These are phyloP conservation scores for Taeniopygia guttata DNA, from an alignment of 2,797 vertebrate genomes.

Conservation along the genomic window DNA sequence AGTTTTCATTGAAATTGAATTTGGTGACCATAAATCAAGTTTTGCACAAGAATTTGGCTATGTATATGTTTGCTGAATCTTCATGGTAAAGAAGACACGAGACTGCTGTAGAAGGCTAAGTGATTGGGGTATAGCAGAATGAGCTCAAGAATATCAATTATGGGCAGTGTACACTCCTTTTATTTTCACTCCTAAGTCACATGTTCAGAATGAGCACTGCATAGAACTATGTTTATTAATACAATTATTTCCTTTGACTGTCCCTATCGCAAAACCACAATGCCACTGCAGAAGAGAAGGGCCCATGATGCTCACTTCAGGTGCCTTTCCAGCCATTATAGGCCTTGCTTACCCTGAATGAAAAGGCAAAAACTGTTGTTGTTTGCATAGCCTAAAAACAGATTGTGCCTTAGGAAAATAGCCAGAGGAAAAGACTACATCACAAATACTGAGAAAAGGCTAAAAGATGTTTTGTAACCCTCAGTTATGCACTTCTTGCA, in stretches of 20 bases:
- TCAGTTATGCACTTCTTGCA: background rate
- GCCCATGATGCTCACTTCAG: constrained; percentile 20
- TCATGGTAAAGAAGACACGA: background rate
- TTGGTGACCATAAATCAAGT: constrained; percentile 23
- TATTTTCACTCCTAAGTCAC: constrained; percentile 9
- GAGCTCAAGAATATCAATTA: constrained; percentile 15
- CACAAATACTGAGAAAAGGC: background rate
- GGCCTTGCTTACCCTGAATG: background rate
- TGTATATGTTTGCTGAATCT: constrained; percentile 28
- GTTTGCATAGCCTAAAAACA: constrained; percentile 49
- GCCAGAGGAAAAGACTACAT: constrained; percentile 41
- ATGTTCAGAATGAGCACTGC: constrained; percentile 34
- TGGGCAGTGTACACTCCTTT: background rate
- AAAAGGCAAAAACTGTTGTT: constrained; percentile 53
- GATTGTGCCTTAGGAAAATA: constrained; percentile 53
- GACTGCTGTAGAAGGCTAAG: background rate
- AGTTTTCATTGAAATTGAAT: constrained; percentile 56
- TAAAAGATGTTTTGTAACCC: background rate
- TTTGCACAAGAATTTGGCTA: constrained; percentile 6
- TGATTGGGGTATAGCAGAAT: background rate
- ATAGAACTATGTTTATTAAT: constrained; percentile 56
- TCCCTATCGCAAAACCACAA: constrained; percentile 53
- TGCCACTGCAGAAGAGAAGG: constrained; percentile 10
- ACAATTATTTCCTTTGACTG: constrained; percentile 43
- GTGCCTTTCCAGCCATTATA: constrained; percentile 44